A percentile compares a stretch with the other conserved stretches of the same genome.
Evolutionary conservation across 1,140 invertebrate species (phyloP).

Genomic region (Acromyrmex heyeri): DNA sequence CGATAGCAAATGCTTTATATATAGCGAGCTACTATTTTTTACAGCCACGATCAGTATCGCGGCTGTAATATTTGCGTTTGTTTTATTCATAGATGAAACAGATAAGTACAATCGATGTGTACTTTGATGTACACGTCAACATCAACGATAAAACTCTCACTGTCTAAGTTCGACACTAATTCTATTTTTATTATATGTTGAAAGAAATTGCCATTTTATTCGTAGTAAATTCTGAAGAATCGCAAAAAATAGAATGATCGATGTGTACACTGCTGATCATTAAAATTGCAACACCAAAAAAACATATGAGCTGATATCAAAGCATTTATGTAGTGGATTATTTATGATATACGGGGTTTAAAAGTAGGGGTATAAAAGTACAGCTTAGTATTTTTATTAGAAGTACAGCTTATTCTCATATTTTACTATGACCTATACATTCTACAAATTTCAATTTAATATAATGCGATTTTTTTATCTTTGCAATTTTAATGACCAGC

Average conservation of each 20-base stretch:
- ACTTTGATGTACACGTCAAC: conserved; percentile 37
- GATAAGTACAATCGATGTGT: conserved; percentile 51
- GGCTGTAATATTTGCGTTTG: neutral
- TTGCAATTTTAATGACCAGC: too few species aligned
- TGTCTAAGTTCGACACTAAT: neutral
- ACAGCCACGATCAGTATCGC: neutral
- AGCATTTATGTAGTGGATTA: too few species aligned
- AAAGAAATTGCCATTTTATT: conserved; percentile 2
- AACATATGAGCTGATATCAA: too few species aligned
- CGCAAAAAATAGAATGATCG: neutral
- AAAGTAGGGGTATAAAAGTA: too few species aligned
- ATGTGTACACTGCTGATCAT: neutral
- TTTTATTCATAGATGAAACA: conserved; percentile 14
- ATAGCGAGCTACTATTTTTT: neutral
- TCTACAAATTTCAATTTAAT: too few species aligned
- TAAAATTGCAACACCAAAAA: too few species aligned
- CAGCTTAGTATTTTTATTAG: too few species aligned
- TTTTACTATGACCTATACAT: too few species aligned
- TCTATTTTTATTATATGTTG: neutral
- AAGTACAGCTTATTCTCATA: too few species aligned
- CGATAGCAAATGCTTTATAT: neutral
- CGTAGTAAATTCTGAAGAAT: neutral
- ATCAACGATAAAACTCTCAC: neutral
- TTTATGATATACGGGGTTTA: too few species aligned
- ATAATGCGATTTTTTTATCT: too few species aligned